Evolutionary conservation across 2,888 invertebrate species (phyloP).

Genomic region (Ichneumoninae sp.): DNA sequence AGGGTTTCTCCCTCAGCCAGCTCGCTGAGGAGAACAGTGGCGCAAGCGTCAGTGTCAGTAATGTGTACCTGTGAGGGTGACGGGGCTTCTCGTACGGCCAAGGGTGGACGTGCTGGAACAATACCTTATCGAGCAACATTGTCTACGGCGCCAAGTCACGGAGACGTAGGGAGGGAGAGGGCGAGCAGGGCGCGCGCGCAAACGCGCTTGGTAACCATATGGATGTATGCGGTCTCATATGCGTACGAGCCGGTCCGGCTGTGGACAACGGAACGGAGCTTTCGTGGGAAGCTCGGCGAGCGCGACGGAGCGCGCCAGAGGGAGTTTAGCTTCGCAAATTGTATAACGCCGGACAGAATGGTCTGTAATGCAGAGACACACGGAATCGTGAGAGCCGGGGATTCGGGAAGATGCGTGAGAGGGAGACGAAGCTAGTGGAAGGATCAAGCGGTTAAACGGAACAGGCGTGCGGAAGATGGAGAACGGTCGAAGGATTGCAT

Average conservation of each 20-base stretch:
- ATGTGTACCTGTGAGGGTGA: conserved; percentile 55
- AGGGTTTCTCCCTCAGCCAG: conserved; percentile 36
- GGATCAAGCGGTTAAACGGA: conserved; percentile 31
- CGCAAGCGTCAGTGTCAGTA: conserved; percentile 53
- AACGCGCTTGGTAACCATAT: conserved; percentile 15
- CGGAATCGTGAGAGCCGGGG: neutral
- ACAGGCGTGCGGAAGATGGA: conserved; percentile 45
- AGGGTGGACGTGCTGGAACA: conserved; percentile 78
- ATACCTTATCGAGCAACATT: conserved; percentile 83
- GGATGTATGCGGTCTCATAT: conserved; percentile 34
- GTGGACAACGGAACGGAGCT: neutral
- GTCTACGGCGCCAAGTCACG: conserved; percentile 70
- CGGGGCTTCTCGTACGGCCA: conserved; percentile 52
- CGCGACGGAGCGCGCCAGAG: conserved; percentile 6
- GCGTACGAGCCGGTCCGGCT: conserved; percentile 28
- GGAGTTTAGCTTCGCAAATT: conserved; percentile 20
- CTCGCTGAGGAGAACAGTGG: conserved; percentile 41
- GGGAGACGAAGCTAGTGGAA: neutral
- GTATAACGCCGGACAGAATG: conserved; percentile 19
- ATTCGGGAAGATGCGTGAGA: neutral
- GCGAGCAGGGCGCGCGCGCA: neutral
- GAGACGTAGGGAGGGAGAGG: conserved; percentile 18
- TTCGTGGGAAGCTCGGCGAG: neutral
- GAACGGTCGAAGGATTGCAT: conserved; percentile 48
- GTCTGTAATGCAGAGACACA: neutral